phyloP scores from a whole-genome alignment of 1,140 invertebrate species.

The Solenopsis fugax region DNA sequence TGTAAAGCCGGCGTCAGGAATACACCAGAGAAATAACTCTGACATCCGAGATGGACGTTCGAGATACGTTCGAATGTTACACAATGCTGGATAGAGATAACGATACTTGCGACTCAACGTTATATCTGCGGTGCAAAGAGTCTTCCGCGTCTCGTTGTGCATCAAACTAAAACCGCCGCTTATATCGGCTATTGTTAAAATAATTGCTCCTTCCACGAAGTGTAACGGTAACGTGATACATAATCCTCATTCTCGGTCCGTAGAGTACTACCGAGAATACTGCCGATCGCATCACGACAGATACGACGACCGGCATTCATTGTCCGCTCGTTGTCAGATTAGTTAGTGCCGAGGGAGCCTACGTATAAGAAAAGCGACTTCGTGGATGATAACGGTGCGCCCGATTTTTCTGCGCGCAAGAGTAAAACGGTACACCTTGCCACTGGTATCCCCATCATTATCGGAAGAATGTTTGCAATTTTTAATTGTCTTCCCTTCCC shows the following conservation, averaged over 20 bases:
- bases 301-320: conserved; percentile 58
- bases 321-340: conserved; percentile 59
- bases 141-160: neutral
- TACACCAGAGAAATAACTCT: conserved; percentile 6
- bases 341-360: conserved; percentile 2
- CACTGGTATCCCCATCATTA: neutral
- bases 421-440: conserved; percentile 21
- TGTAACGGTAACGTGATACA: conserved; percentile 67
- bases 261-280: neutral
- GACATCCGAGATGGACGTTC: neutral
- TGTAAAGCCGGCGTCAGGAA: neutral
- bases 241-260: conserved; percentile 20
- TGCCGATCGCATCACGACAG: conserved; percentile 11
- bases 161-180: conserved; percentile 10
- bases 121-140: neutral
- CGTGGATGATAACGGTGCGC: conserved; percentile 34
- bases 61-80: conserved; percentile 9
- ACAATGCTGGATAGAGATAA: conserved; percentile 22
- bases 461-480: neutral
- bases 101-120: neutral
- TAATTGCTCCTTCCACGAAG: conserved; percentile 37
- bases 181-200: conserved; percentile 46
- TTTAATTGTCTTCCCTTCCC: neutral
- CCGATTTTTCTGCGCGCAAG: conserved; percentile 27
- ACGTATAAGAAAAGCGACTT: neutral